Evolutionary conservation across 2,888 invertebrate species (phyloP).

Genomic region (Lepidocyrtinus sp.): DNA sequence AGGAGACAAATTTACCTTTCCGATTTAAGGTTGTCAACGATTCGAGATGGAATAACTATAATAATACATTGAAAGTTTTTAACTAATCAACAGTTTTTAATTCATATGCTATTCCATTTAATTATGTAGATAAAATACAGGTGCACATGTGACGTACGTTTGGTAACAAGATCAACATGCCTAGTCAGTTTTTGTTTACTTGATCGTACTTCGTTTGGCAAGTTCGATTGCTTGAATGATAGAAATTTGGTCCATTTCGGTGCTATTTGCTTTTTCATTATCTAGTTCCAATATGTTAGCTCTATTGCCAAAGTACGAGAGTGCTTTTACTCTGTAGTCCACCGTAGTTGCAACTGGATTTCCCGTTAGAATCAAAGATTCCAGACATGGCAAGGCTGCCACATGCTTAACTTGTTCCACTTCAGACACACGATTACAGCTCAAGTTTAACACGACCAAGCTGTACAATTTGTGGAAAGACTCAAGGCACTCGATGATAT

Average conservation of each 20-base stretch:
- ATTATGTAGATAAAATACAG: background rate
- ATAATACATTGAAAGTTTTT: no score
- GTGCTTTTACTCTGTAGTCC: slow-evolving; percentile 91
- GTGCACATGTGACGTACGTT: background rate
- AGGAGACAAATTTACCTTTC: no score
- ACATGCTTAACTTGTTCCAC: slow-evolving; percentile 87
- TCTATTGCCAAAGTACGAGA: slow-evolving; percentile 88
- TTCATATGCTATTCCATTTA: background rate
- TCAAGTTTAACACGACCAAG: slow-evolving; percentile 82
- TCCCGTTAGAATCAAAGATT: slow-evolving; percentile 88
- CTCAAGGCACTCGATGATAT: slow-evolving; percentile 79
- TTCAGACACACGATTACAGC: slow-evolving; percentile 81
- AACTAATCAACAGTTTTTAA: background rate
- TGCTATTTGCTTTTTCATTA: slow-evolving; percentile 87
- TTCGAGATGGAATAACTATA: no score
- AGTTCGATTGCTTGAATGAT: slow-evolving; percentile 89
- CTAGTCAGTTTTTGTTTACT: no score
- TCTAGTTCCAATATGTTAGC: slow-evolving; percentile 89
- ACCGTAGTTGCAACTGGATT: slow-evolving; percentile 89
- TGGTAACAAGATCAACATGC: background rate
- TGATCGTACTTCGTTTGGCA: slow-evolving; percentile 72
- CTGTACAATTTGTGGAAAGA: slow-evolving; percentile 88
- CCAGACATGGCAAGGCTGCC: slow-evolving; percentile 87
- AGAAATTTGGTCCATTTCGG: slow-evolving; percentile 92
- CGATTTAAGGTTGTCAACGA: no score